Conservation (phyloP, 2,888 invertebrate species). For the Zaprionus bogoriensis region DNA sequence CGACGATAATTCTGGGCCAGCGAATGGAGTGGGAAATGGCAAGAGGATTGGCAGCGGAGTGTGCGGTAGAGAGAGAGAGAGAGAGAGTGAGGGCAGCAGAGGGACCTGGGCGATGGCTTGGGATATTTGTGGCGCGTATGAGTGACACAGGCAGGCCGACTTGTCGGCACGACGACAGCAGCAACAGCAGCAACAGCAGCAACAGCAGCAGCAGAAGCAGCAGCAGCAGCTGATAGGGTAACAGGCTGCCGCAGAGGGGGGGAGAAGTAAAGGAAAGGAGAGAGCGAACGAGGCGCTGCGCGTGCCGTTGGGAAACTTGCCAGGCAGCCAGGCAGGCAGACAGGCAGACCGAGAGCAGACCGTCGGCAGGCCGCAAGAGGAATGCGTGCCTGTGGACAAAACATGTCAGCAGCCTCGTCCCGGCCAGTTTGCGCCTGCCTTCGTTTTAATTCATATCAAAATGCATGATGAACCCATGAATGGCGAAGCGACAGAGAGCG, state of each 20-base stretch:
- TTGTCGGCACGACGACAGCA: constrained; percentile 53
- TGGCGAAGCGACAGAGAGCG: constrained; percentile 26
- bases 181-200: constrained; percentile 4
- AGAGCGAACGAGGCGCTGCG: constrained; percentile 39
- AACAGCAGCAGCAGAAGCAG: constrained; percentile 4
- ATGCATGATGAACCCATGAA: constrained; percentile 65
- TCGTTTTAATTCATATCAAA: constrained; percentile 72
- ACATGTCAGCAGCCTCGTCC: constrained; percentile 75
- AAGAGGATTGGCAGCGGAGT: no score
- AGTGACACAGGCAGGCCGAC: constrained; percentile 73
- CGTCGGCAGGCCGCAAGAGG: constrained; percentile 54
- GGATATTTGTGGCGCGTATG: constrained; percentile 76
- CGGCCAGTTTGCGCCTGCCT: constrained; percentile 49
- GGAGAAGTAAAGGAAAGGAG: background rate
- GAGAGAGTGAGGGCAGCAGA: background rate
- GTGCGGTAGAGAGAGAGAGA: background rate
- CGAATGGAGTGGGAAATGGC: background rate
- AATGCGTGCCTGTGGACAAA: constrained; percentile 78
- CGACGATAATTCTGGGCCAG: constrained; percentile 31
- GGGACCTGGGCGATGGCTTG: constrained; percentile 19
- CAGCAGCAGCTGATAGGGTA: constrained; percentile 22
- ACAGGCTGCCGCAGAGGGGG: background rate
- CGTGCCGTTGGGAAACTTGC: constrained; percentile 79
- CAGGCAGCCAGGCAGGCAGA: constrained; percentile 29
- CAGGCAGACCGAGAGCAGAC: constrained; percentile 25